Base-by-base conservation (phyloP, 2,888 invertebrate genomes). In the Coelinius sp. region DNA sequence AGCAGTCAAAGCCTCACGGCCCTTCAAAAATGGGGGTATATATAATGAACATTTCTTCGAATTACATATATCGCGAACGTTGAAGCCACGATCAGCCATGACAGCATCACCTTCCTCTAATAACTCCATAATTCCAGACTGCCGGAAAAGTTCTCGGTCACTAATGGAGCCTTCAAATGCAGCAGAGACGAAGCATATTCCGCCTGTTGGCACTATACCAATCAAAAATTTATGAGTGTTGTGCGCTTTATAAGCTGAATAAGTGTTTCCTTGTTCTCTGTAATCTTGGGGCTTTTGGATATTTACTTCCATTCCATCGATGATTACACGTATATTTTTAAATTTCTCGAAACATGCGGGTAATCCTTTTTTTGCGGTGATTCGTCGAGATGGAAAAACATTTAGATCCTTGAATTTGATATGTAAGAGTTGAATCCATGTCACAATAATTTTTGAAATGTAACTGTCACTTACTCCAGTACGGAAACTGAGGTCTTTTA, bases 71-170 rank as follows among this genome's bases (percentile, higher is more conserved):
- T 77, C 75, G 6, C 25, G 66, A 52, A 79, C 71, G 12, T 73
- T 74, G 35, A 80, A 79, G 2, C 78, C 79, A 35, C 77, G 72
- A 67, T 78, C 79, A 12, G 76, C 78, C 68, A 80, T 69, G 17
- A 80, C 71, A 8, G 71, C 53, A 68, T 78, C 77, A 62, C 76
- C 76, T 24, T 68, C 52, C n/a, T 56, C 62, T 10, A 79, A 17
- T 17, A 69, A 52, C 1, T 73, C 27, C 12, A 76, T 70, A 27
- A 77, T 68, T 2, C 69, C 73, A 67, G 66, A 63, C 31, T 76
- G 67, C 41, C 73, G 44, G 8, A 72, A 67, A 22, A 78, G 75
- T 7, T 49, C 62, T 25, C 77, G 66, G 64, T 79, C 79, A 49
- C 72, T 71, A 10, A 69, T 71, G 3, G 75, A 56, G 24, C 78